Evolutionary conservation across 1,140 invertebrate genomes (phyloP), one percentile per base, ranked within the genome.

Genomic region (Tetragnatha versicolor): DNA sequence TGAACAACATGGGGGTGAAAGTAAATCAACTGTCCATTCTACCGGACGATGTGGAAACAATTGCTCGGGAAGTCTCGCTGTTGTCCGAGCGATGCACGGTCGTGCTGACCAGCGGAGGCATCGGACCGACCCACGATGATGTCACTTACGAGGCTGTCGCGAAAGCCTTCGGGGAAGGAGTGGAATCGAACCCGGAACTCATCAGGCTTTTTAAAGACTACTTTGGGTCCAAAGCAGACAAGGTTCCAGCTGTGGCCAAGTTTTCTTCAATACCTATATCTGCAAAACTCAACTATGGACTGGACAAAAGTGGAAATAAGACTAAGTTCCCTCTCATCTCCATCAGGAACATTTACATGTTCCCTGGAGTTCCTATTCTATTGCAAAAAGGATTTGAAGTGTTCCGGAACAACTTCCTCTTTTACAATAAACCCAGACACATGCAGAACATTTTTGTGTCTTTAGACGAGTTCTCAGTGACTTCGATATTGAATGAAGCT

Each of bases 111-210:
- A 90, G 91, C 4, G 93, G 93, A 49, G 93, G 93, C 35, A 90
- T 95, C 82, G 93, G 93, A 35, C 92, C 93, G 12, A 95, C 93
- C 42, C 93, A 95, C 84, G 93, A 95, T 86, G 93, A 95, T 86
- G 86, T 93, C 73, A 94, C 93, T n/a, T 94, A 92, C 86, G 89
- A 91, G 88, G 92, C 90, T 87, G 85, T 94, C 17, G 92, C 91
- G 9, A 88, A 89, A 84, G 93, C 92, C 6, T 94, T 94, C 86
- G 83, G 87, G 80, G 88, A 91, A 69, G 83, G 84, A 7, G 81
- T 93, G 25, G 83, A 87, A 49, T 83, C 88, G 58, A 88, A 93
- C 84, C 86, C 45, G 39, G 35, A 65, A 39, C 31, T 77, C 10
- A 39, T 22, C 14, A 31, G 27, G 10, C 2, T 53, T 2, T 42